A percentile compares a stretch with the other conserved stretches of the same genome.
Evolutionary conservation across 2,797 vertebrate species (phyloP).

Genomic region (Lagocephalus sceleratus): DNA sequence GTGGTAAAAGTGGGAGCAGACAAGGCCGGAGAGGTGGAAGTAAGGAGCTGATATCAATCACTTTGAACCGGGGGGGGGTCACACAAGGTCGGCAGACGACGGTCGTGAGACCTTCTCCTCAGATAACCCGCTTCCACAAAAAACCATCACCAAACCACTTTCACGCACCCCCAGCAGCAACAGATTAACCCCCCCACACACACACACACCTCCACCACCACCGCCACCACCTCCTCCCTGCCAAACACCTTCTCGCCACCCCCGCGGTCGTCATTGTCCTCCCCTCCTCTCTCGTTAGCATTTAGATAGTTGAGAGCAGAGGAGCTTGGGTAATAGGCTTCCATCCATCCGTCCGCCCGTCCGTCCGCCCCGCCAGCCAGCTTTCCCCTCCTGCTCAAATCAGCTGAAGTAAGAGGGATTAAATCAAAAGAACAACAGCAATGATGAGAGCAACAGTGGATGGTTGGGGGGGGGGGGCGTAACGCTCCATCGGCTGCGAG

Average conservation of each 20-base stretch:
- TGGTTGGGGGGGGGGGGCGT: constrained; percentile 57
- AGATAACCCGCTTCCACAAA: constrained; percentile 64
- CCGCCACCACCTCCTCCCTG: constrained; percentile 63
- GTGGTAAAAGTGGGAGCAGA: constrained; percentile 14
- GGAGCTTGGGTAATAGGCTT: constrained; percentile 87
- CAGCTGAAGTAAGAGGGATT: constrained; percentile 88
- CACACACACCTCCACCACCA: no score
- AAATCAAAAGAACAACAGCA: constrained; percentile 84
- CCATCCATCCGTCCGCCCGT: constrained; percentile 66
- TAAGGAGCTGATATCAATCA: constrained; percentile 3
- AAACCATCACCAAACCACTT: constrained; percentile 69
- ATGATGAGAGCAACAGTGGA: constrained; percentile 70
- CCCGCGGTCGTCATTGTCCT: constrained; percentile 5
- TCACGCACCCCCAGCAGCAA: constrained; percentile 68
- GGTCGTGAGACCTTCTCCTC: constrained; percentile 49
- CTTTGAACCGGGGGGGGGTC: constrained; percentile 9
- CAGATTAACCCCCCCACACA: constrained; percentile 85
- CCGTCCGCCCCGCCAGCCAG: constrained; percentile 1
- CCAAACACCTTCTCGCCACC: constrained; percentile 35
- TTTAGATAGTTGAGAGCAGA: constrained; percentile 95
- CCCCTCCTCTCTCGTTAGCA: constrained; percentile 86
- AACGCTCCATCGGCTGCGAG: constrained; percentile 87
- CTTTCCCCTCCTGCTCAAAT: constrained; percentile 73
- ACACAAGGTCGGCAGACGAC: constrained; percentile 54
- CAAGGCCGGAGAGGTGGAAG: constrained; percentile 14